A percentile compares a stretch with the other conserved stretches of the same genome.
Conservation (phyloP, 1,140 invertebrate genomes). For the Diabrotica undecimpunctata region DNA sequence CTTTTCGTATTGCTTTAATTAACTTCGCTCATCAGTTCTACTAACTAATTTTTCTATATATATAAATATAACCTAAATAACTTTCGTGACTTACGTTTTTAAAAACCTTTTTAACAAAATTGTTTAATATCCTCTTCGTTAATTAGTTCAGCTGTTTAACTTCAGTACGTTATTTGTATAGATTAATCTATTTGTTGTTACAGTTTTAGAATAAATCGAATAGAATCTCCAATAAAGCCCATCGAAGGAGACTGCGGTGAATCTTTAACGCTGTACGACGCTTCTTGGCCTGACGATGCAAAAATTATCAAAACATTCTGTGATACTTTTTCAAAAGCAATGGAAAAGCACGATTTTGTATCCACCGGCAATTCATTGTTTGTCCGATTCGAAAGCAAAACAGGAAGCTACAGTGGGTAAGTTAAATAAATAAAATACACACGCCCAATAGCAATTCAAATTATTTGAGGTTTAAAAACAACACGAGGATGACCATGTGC, state of each 20-base stretch:
- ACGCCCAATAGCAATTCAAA: too few relatives aligned
- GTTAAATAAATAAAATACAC: constrained; percentile 22
- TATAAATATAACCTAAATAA: too few relatives aligned
- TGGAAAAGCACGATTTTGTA: constrained; percentile 89
- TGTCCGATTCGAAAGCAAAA: constrained; percentile 84
- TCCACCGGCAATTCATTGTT: constrained; percentile 81
- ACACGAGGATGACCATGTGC: too few relatives aligned
- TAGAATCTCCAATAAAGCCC: constrained; percentile 80
- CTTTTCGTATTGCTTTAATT: too few relatives aligned
- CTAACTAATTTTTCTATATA: too few relatives aligned
- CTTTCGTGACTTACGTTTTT: too few relatives aligned
- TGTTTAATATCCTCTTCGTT: too few relatives aligned
- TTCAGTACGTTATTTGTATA: too few relatives aligned
- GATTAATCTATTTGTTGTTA: constrained; percentile 20
- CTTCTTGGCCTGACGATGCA: constrained; percentile 78
- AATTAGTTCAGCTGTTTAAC: too few relatives aligned
- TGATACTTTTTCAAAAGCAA: constrained; percentile 84
- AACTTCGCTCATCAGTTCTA: too few relatives aligned
- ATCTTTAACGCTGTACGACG: constrained; percentile 82
- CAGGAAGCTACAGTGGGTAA: constrained; percentile 83
- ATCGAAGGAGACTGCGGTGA: constrained; percentile 86
- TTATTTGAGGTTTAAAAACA: too few relatives aligned
- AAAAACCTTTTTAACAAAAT: too few relatives aligned
- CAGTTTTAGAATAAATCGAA: constrained; percentile 83
- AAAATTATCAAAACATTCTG: constrained; percentile 88